Percentiles rank a stretch among this genome's conserved stretches.
These are phyloP conservation scores for Danio tinwini DNA, from an alignment of 2,797 vertebrate genomes.

Conservation along the genomic window DNA sequence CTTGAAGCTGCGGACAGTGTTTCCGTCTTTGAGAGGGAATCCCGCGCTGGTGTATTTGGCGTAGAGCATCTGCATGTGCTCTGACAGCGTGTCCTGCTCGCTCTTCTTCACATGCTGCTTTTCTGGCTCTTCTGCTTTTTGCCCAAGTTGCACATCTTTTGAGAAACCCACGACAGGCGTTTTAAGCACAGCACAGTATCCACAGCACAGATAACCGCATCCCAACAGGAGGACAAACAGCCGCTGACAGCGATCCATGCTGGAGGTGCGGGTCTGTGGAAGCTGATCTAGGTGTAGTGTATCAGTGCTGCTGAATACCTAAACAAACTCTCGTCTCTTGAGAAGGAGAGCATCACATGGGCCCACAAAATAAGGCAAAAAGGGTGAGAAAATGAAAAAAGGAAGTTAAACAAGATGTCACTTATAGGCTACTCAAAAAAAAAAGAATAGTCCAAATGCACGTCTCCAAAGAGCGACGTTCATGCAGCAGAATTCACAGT, in stretches of 20 bases:
- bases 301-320: conserved; percentile 36
- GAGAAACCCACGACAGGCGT: conserved; percentile 66
- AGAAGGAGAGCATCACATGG: conserved; percentile 69
- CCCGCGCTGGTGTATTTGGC: conserved; percentile 83
- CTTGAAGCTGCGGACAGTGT: conserved; percentile 91
- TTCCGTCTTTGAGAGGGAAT: conserved; percentile 80
- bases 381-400: neutral
- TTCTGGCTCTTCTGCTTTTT: conserved; percentile 55
- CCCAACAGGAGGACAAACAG: conserved; percentile 80
- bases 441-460: conserved; percentile 16
- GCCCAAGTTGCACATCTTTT: conserved; percentile 65
- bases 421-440: neutral
- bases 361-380: conserved; percentile 21
- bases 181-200: conserved; percentile 72
- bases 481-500: conserved; percentile 18
- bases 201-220: conserved; percentile 80
- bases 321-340: conserved; percentile 63
- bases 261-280: conserved; percentile 28
- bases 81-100: conserved; percentile 83
- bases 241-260: conserved; percentile 78
- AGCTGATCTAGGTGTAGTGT: conserved; percentile 46
- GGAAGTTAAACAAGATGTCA: neutral
- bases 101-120: conserved; percentile 51
- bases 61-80: conserved; percentile 94
- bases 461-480: conserved; percentile 9